These are phyloP conservation scores for Wasmannia auropunctata DNA, from an alignment of 1,140 invertebrate genomes.

Conservation along the genomic window DNA sequence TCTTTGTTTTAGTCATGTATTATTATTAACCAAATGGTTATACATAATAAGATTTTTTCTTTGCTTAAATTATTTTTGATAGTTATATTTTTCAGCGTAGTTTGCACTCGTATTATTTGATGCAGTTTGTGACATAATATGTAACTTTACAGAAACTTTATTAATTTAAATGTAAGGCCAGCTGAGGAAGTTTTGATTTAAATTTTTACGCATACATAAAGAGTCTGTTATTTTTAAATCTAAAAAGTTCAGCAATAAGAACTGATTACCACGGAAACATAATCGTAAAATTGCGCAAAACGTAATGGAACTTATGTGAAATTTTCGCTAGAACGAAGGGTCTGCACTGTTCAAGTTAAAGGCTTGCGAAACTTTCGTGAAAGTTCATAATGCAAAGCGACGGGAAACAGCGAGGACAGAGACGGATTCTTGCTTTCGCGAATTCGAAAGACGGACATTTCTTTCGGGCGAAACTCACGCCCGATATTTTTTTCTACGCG, in stretches of 20 bases:
- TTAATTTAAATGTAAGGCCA: slow-evolving; percentile 3
- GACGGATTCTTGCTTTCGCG: slow-evolving; percentile 33
- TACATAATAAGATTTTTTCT: background rate
- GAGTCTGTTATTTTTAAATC: slow-evolving; percentile 39
- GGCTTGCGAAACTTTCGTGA: slow-evolving; percentile 64
- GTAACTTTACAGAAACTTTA: background rate
- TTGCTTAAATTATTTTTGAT: background rate
- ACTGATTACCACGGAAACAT: slow-evolving; percentile 11
- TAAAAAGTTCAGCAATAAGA: slow-evolving; percentile 43
- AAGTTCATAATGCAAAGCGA: slow-evolving; percentile 64
- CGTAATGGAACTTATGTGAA: slow-evolving; percentile 46
- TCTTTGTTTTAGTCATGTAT: background rate
- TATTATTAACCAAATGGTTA: too few species aligned
- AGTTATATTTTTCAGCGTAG: background rate
- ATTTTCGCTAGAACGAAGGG: slow-evolving; percentile 13
- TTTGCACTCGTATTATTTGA: background rate
- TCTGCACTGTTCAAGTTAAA: slow-evolving; percentile 30
- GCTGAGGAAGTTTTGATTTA: background rate
- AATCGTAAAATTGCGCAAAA: slow-evolving; percentile 44
- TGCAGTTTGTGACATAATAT: background rate
- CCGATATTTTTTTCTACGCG: slow-evolving; percentile 11
- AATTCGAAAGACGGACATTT: slow-evolving; percentile 61
- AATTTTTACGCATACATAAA: background rate
- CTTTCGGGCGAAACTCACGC: slow-evolving; percentile 49
- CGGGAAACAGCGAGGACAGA: slow-evolving; percentile 56